These are phyloP conservation scores for Lagenorhynchus albirostris DNA, from an alignment of 2,113 vertebrate genomes.

Conservation along the genomic window DNA sequence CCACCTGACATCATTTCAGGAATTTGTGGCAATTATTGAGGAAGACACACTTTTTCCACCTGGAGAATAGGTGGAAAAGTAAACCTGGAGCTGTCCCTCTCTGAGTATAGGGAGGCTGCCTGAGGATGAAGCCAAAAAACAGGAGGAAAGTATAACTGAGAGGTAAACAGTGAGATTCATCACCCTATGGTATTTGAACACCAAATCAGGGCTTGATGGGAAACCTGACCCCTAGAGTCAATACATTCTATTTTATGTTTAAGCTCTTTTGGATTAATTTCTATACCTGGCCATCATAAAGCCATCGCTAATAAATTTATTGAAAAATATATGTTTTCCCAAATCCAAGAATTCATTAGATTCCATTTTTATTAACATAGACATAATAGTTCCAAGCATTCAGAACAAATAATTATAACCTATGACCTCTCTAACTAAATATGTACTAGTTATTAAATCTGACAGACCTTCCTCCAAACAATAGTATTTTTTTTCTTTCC, in stretches of 20 bases:
- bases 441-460: not conserved
- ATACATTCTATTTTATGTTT: not conserved
- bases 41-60: not conserved
- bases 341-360: not conserved
- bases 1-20: not conserved
- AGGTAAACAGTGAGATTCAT: not conserved
- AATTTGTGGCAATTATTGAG: not conserved
- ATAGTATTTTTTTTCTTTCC: not conserved
- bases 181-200: not conserved
- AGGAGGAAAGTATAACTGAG: not conserved
- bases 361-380: not conserved
- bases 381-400: not conserved
- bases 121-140: not conserved
- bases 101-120: not conserved
- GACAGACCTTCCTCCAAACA: not conserved
- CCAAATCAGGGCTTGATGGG: not conserved
- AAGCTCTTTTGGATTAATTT: not conserved
- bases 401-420: not conserved
- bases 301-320: not conserved
- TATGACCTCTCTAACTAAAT: not conserved
- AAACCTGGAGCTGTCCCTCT: not conserved
- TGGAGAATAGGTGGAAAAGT: not conserved
- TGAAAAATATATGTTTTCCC: not conserved
- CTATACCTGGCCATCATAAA: not conserved
- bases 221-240: not conserved